Conservation (phyloP, 2,888 invertebrate genomes). For the Micropterix aruncella region DNA sequence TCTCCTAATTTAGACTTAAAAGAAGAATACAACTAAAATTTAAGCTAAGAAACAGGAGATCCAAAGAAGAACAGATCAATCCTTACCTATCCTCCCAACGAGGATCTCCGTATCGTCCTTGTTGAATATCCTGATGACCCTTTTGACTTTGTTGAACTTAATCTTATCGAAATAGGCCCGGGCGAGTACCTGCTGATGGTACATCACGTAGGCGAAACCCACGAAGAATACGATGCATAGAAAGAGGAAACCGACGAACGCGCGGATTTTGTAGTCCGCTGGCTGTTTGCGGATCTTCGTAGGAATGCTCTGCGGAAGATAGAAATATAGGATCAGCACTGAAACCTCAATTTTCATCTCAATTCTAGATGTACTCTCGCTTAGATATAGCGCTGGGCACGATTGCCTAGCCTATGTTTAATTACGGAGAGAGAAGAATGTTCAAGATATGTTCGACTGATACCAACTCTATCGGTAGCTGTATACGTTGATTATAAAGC, state of each 20-base stretch:
- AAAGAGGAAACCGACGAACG: constrained; percentile 69
- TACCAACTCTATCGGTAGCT: no score
- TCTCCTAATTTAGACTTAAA: no score
- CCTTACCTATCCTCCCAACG: constrained; percentile 46
- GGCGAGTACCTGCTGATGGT: constrained; percentile 68
- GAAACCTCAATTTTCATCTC: background rate
- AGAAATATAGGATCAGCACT: no score
- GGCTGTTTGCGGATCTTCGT: constrained; percentile 58
- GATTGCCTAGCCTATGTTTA: no score
- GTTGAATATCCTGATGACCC: constrained; percentile 59
- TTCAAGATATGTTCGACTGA: no score
- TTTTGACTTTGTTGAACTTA: constrained; percentile 66
- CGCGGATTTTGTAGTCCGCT: constrained; percentile 65
- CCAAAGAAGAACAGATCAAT: no score
- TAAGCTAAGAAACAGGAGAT: no score
- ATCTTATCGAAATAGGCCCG: constrained; percentile 73
- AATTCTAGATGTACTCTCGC: no score
- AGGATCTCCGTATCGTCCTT: constrained; percentile 57
- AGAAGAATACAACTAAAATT: no score
- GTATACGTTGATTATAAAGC: no score
- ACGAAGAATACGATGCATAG: constrained; percentile 70
- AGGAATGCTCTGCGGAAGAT: constrained; percentile 50
- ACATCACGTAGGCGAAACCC: constrained; percentile 70
- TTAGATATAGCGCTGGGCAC: no score
- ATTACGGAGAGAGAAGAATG: no score